These are phyloP conservation scores for Acrossocheilus wenchowensis DNA, from an alignment of 2,797 vertebrate genomes.

Conservation along the genomic window DNA sequence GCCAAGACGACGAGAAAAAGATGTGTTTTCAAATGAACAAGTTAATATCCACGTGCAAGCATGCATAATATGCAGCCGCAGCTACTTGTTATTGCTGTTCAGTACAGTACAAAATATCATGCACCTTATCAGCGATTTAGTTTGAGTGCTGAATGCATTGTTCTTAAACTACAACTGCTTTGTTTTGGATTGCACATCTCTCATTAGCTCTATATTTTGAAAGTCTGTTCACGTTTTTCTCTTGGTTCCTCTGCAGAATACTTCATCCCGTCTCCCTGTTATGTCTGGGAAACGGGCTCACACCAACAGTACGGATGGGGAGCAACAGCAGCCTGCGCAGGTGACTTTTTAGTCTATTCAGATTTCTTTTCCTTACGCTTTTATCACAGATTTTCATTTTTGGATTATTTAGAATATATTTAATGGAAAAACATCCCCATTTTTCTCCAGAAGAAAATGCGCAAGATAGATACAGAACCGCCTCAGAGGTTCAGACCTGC, in stretches of 20 bases:
- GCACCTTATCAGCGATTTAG: not conserved
- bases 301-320: constrained; percentile 62
- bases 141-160: not conserved
- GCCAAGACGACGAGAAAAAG: not conserved
- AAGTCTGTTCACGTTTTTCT: not conserved
- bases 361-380: not conserved
- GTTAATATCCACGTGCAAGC: not conserved
- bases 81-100: not conserved
- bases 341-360: constrained; percentile 55
- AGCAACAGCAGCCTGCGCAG: constrained; percentile 70
- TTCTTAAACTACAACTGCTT: not conserved
- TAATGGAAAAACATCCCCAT: not conserved
- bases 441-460: constrained; percentile 71
- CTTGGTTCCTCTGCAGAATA: constrained; percentile 52
- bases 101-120: not conserved
- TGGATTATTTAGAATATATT: not conserved
- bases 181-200: not conserved
- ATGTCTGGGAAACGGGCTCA: constrained; percentile 73
- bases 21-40: not conserved
- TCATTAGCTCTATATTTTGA: not conserved
- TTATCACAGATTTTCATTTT: not conserved
- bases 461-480: constrained; percentile 64
- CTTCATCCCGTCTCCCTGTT: constrained; percentile 75
- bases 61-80: not conserved
- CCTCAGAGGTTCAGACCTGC: constrained; percentile 63